A percentile compares a stretch with the other conserved stretches of the same genome.
Conservation (phyloP, 2,888 invertebrate species). For the Leptopilina drosophilae region DNA sequence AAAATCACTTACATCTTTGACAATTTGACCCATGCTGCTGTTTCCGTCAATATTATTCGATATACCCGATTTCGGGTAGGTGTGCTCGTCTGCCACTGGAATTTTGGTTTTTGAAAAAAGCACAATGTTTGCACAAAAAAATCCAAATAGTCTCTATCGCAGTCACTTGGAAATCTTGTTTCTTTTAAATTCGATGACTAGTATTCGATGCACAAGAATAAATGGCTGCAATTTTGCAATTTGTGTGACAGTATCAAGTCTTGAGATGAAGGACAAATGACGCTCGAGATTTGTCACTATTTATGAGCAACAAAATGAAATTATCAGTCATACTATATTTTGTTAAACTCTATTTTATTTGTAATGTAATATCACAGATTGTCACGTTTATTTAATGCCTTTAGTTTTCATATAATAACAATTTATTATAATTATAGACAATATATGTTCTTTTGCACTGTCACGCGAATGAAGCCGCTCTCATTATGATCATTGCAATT, state of each 20-base stretch:
- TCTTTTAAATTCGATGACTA: neutral
- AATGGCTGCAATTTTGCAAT: neutral
- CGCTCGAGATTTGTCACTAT: constrained; percentile 71
- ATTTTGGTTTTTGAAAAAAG: constrained; percentile 64
- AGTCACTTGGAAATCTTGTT: neutral
- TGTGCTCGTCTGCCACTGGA: constrained; percentile 72
- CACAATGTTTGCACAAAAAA: constrained; percentile 37
- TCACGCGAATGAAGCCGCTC: constrained; percentile 4
- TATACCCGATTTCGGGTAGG: constrained; percentile 71
- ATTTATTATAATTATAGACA: neutral
- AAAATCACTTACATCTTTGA: constrained; percentile 72
- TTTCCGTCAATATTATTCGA: constrained; percentile 64
- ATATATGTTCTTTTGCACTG: constrained; percentile 1
- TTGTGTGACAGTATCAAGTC: constrained; percentile 26
- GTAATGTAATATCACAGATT: constrained; percentile 65
- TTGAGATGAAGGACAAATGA: constrained; percentile 42
- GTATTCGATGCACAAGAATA: neutral
- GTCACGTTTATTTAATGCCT: constrained; percentile 29
- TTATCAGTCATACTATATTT: constrained; percentile 66
- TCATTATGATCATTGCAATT: constrained; percentile 65
- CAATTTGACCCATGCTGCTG: constrained; percentile 75
- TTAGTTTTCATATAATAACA: neutral
- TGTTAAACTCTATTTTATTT: too few species aligned
- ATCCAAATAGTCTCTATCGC: neutral
- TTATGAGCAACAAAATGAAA: constrained; percentile 59